Evolutionary conservation across 2,113 vertebrate species (phyloP), one percentile per base, ranked within the genome.

Genomic region (Ophthalmolycus amberensis): DNA sequence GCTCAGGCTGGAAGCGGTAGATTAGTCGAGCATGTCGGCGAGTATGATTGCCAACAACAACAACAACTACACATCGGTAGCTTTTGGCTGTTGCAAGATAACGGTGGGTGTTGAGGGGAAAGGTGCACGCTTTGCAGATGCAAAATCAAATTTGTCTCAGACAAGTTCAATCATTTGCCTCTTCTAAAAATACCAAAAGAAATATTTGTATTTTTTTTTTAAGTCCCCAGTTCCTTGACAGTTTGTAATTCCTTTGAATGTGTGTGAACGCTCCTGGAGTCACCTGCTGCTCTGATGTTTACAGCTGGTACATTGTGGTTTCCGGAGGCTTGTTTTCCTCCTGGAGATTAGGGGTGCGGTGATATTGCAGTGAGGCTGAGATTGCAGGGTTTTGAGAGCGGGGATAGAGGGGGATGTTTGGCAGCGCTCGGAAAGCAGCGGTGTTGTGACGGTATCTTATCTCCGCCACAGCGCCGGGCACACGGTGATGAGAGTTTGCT

Each of bases 391-490:
- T 78, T 88, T 76, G 72, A 80, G 63, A 48, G 78, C 29, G 27
- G 65, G 82, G 82, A 79, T 77, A 86, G 76, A 77, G 77, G 75
- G 77, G 75, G 83, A 72, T 84, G 59, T 89, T 89, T 88, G 84
- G 85, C 78, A 66, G 66, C 67, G 81, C 68, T 82, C 48, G 64
- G 79, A 81, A 89, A 89, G 85, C 75, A 89, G 67, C 76, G 42
- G 70, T 87, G 84, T 85, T 85, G 77, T 80, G 90, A 90, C 90
- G 79, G 65, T 90, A 91, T 93, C 91, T 88, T 59, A 72, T 82
- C 68, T 20, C 85, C 64, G 59, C 75, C 81, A 76, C 82, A 82
- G 82, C 88, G 59, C 80, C 82, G 79, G 77, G 79, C 77, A 50
- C 68, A 37, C 34, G 1, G 48, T 14, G 90, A 87, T 89, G 89